Evolutionary conservation across 2,888 invertebrate species (phyloP).

Genomic region (Drosophila sordidula): DNA sequence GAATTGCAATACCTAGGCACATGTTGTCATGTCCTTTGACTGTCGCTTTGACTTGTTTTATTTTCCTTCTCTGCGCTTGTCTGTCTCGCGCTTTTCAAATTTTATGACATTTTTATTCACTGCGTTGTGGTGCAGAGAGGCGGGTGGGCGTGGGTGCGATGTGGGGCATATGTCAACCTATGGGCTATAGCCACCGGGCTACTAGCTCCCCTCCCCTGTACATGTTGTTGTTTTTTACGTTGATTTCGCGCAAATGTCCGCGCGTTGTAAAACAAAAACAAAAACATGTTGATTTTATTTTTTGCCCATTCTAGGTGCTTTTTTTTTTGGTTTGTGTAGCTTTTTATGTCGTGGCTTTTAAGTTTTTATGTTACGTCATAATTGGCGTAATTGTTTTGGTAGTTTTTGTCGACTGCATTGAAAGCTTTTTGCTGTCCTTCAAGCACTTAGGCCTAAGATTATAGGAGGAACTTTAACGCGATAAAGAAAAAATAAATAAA

Average conservation of each 20-base stretch:
- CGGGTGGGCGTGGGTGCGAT: not conserved
- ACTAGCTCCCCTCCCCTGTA: not conserved
- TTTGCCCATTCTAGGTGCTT: constrained; percentile 9
- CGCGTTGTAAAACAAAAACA: constrained; percentile 47
- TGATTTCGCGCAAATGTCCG: constrained; percentile 59
- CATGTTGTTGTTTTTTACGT: constrained; percentile 39
- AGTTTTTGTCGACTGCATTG: constrained; percentile 56
- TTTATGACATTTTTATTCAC: constrained; percentile 81
- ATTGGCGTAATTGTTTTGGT: constrained; percentile 76
- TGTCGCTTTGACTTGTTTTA: constrained; percentile 18
- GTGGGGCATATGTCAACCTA: constrained; percentile 53
- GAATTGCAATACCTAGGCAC: constrained; percentile 69
- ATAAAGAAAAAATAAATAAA: not conserved
- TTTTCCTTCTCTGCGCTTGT: constrained; percentile 32
- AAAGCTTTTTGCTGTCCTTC: constrained; percentile 67
- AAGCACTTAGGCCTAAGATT: constrained; percentile 42
- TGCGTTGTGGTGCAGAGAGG: constrained; percentile 17
- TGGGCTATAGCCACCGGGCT: constrained; percentile 9
- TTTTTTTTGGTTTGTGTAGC: constrained; percentile 17
- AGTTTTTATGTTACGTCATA: constrained; percentile 69
- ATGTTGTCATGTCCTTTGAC: constrained; percentile 53
- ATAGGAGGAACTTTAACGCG: constrained; percentile 1
- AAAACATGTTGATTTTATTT: constrained; percentile 59
- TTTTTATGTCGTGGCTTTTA: constrained; percentile 62
- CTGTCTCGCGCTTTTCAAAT: constrained; percentile 74